These are phyloP conservation scores for Orientallactaga sibirica DNA, from an alignment of 2,797 vertebrate species.

Conservation along the genomic window DNA sequence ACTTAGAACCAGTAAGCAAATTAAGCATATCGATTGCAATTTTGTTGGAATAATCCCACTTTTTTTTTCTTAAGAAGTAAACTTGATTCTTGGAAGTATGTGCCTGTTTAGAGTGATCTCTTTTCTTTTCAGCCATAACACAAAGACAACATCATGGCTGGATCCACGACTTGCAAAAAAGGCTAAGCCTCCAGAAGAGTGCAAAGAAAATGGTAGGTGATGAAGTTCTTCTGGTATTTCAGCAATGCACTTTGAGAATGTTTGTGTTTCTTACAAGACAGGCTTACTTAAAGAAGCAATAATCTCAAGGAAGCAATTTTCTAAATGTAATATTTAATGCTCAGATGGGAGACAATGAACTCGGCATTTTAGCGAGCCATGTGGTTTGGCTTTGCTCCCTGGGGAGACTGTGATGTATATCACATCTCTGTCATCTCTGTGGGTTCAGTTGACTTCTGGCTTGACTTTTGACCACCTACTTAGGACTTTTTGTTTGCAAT, in stretches of 20 bases:
- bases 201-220: conserved; percentile 98
- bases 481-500: conserved; percentile 87
- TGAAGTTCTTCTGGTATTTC: conserved; percentile 87
- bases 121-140: conserved; percentile 98
- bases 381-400: conserved; percentile 85
- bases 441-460: conserved; percentile 86
- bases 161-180: conserved; percentile 99
- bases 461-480: conserved; percentile 85
- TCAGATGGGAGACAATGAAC: conserved; percentile 85
- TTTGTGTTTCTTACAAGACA: conserved; percentile 80
- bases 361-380: conserved; percentile 86
- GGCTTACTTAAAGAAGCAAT: conserved; percentile 79
- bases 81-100: conserved; percentile 91
- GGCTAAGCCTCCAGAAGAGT: conserved; percentile 99
- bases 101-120: conserved; percentile 92
- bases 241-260: conserved; percentile 79
- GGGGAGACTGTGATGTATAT: conserved; percentile 85
- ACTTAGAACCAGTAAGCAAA: conserved; percentile 96
- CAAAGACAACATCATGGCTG: conserved; percentile 99
- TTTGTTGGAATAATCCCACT: conserved; percentile 91
- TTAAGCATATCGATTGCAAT: conserved; percentile 96
- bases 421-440: conserved; percentile 87
- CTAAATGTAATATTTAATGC: conserved; percentile 85
- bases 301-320: conserved; percentile 47
- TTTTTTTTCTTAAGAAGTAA: conserved; percentile 88